Evolutionary conservation across 2,797 vertebrate species (phyloP).

Genomic region (Pseudotriccus pelzelni): DNA sequence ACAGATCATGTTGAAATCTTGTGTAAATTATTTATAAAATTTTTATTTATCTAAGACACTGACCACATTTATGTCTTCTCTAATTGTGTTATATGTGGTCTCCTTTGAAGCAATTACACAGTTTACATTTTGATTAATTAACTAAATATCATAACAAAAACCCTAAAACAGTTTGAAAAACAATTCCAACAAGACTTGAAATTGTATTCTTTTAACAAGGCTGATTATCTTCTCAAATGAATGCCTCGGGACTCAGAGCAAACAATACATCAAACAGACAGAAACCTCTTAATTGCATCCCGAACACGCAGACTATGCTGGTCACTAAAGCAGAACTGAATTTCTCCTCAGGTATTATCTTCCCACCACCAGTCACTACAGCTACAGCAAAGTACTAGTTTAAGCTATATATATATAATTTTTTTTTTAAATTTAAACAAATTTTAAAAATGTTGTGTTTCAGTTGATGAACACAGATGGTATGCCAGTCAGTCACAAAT

Average conservation of each 20-base stretch:
- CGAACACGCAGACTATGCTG: background rate
- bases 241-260: background rate
- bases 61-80: background rate
- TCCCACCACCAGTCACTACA: background rate
- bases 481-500: background rate
- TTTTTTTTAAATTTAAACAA: too few species aligned
- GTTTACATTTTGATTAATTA: conserved; percentile 39
- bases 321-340: background rate
- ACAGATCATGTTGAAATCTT: background rate
- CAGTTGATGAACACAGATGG: background rate
- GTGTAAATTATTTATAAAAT: background rate
- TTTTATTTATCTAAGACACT: conserved; percentile 21
- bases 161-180: background rate
- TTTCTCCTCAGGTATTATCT: background rate
- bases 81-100: conserved; percentile 1
- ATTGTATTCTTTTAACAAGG: background rate
- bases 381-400: background rate
- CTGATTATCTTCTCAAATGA: background rate
- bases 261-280: background rate
- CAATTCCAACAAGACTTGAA: background rate
- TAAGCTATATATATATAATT: background rate
- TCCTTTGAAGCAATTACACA: conserved; percentile 37
- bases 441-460: too few species aligned
- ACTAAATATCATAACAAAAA: background rate
- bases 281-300: background rate